Evolutionary conservation across 2,113 vertebrate genomes (phyloP), one percentile per base, ranked within the genome.

Genomic region (Psilopsiagon aurifrons): DNA sequence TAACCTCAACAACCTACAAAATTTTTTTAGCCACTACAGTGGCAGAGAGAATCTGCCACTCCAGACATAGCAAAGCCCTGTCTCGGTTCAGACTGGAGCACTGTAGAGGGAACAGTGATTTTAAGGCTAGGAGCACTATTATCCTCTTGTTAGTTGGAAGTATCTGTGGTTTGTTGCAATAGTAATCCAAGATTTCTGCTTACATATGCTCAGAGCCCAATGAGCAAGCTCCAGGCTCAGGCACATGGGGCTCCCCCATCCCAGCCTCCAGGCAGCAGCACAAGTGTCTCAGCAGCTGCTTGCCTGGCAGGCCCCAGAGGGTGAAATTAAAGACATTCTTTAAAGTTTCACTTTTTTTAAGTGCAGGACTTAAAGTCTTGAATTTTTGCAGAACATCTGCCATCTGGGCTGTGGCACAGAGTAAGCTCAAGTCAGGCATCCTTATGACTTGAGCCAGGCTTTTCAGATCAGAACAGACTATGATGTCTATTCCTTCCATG

Each of bases 271-370:
- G 57, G 76, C 85, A 80, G 59, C 9, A 2, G 28, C 4, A 19
- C 6, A 74, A 91, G 44, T 14, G 37, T 41, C 74, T 80, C 3
- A 0, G 67, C 94, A 95, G 87, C 85, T 95, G 93, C 60, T 88
- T 17, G 25, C 63, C 91, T 85, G 77, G 31, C 63, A 78, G 59
- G 63, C 22, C 84, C 39, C 91, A 83, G 55, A 89, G 83, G 47
- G 39, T 89, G 89, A 95, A 97, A 97, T 73, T 89, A 92, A 94
- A 93, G 89, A 82, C 62, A 76, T 2, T 29, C 74, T 75, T 94
- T 64, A 79, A 71, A 92, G 37, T 82, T 84, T 33, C 33, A 8
- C 24, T 62, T 73, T 60, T 79, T 90, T 81, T 29, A 8, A 88
- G 27, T 23, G 35, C 23, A 29, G 59, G n/a, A 81, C 28, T 90